These are phyloP conservation scores for Takifugu bimaculatus DNA, from an alignment of 2,113 vertebrate species.

Conservation along the genomic window DNA sequence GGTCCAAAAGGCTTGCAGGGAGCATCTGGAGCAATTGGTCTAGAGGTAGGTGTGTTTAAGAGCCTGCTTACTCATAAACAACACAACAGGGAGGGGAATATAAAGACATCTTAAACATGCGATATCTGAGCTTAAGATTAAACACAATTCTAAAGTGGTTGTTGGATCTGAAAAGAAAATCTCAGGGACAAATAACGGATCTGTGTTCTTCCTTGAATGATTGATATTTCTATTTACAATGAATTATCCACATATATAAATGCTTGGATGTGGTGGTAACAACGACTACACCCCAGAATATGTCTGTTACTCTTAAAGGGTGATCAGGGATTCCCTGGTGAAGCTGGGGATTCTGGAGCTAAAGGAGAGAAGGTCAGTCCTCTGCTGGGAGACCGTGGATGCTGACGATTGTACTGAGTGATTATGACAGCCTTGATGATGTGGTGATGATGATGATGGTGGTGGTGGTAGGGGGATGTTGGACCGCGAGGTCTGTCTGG, in stretches of 20 bases:
- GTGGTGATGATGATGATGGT: no score
- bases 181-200: no score
- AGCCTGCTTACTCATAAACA: conserved; percentile 13
- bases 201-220: no score
- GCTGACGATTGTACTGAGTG: no score
- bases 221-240: no score
- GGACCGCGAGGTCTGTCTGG: conserved; percentile 76
- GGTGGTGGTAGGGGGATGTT: conserved; percentile 69
- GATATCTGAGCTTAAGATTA: neutral
- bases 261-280: neutral
- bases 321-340: conserved; percentile 70
- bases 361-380: conserved; percentile 76
- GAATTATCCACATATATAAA: no score
- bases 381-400: neutral
- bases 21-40: conserved; percentile 65
- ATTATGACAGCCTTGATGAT: no score
- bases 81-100: neutral
- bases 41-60: conserved; percentile 69
- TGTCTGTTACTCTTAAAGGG: conserved; percentile 53
- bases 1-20: conserved; percentile 73
- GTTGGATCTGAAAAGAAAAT: no score
- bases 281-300: neutral
- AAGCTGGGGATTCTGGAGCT: conserved; percentile 70
- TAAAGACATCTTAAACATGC: no score
- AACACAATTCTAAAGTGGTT: neutral